These are phyloP conservation scores for Knipowitschia caucasica DNA, from an alignment of 2,797 vertebrate genomes.

Conservation along the genomic window DNA sequence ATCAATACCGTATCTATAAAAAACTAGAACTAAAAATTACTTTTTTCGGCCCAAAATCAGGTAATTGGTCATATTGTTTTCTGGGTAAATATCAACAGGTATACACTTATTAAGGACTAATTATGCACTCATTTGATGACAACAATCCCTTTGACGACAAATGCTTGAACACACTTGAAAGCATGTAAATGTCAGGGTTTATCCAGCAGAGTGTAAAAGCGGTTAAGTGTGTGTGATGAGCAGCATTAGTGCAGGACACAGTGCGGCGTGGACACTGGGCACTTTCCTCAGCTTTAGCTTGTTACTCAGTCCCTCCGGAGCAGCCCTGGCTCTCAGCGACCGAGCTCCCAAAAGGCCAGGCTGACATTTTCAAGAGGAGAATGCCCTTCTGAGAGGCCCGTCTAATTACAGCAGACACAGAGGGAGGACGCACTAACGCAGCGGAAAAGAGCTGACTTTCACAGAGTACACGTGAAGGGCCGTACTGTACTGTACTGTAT, in stretches of 20 bases:
- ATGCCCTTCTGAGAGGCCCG: constrained; percentile 56
- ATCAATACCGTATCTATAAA: too few species aligned
- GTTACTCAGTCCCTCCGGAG: constrained; percentile 44
- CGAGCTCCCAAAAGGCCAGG: constrained; percentile 72
- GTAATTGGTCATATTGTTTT: too few species aligned
- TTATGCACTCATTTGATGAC: neutral
- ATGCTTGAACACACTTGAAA: neutral
- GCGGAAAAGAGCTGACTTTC: constrained; percentile 4
- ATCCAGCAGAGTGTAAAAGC: constrained; percentile 11
- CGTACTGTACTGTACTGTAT: neutral
- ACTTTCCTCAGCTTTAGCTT: constrained; percentile 52
- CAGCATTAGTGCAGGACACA: constrained; percentile 31
- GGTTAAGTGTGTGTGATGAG: constrained; percentile 25
- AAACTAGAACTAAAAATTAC: too few species aligned
- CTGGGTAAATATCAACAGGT: too few species aligned
- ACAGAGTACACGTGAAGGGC: neutral
- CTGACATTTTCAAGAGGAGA: constrained; percentile 75
- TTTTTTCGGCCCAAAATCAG: too few species aligned
- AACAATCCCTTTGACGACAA: neutral
- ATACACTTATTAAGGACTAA: too few species aligned
- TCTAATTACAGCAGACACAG: constrained; percentile 64
- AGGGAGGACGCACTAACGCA: constrained; percentile 1
- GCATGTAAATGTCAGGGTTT: neutral
- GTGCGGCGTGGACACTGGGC: constrained; percentile 30
- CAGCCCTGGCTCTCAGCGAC: constrained; percentile 56